Percentiles rank a stretch among this genome's conserved stretches.
These are phyloP conservation scores for Eupithecia exiguata DNA, from an alignment of 2,888 invertebrate genomes.

Conservation along the genomic window DNA sequence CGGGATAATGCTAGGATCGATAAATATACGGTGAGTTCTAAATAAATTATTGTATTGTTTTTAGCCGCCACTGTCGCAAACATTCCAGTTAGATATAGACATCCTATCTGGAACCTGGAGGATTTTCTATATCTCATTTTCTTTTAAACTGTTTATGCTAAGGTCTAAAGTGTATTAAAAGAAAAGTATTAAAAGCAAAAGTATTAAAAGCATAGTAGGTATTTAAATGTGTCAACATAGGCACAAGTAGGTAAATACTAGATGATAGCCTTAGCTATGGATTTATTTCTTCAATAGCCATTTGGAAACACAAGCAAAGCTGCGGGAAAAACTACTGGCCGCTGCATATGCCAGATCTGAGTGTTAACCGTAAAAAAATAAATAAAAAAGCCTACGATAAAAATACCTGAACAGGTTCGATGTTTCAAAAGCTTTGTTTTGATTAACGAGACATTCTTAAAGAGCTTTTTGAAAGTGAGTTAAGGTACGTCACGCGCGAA, in stretches of 20 bases:
- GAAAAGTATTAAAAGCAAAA: too few species aligned
- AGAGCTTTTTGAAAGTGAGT: not conserved
- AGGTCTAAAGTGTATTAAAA: too few species aligned
- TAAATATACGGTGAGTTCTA: conserved; percentile 76
- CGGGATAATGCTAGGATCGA: conserved; percentile 74
- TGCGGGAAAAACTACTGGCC: not conserved
- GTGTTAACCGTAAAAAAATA: not conserved
- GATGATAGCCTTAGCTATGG: not conserved
- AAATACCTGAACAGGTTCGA: not conserved
- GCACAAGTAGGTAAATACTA: not conserved
- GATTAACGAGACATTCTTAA: not conserved
- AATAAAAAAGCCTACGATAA: not conserved
- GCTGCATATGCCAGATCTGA: not conserved
- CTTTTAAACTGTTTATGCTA: not conserved
- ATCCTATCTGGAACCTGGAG: not conserved
- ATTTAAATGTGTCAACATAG: not conserved
- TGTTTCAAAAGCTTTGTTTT: not conserved
- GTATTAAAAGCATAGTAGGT: not conserved
- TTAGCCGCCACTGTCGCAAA: not conserved
- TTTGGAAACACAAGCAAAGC: not conserved
- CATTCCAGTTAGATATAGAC: not conserved
- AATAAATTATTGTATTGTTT: not conserved
- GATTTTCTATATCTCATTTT: not conserved
- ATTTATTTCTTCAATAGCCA: not conserved
- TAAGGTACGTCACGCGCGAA: not conserved